A percentile compares a stretch with the other conserved stretches of the same genome.
Conservation (phyloP, 1,140 invertebrate genomes). For the Lycorma delicatula region DNA sequence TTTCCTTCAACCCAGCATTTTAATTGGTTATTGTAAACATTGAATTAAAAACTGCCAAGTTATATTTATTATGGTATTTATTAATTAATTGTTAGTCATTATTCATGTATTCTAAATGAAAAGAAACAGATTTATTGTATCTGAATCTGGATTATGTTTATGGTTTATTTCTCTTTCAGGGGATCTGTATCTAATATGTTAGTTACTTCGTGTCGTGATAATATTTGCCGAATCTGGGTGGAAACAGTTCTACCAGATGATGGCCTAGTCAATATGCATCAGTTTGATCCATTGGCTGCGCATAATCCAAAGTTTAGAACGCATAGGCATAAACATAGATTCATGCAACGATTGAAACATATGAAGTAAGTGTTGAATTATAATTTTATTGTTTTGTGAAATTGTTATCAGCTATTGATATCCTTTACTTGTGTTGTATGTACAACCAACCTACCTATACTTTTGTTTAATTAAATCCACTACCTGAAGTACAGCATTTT, state of each 20-base stretch:
- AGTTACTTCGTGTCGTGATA: conserved; percentile 95
- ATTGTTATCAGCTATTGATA: too few relatives aligned
- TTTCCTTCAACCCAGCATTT: too few relatives aligned
- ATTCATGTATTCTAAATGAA: background rate
- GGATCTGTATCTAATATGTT: conserved; percentile 95
- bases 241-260: conserved; percentile 95
- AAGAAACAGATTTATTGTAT: background rate
- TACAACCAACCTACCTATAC: too few relatives aligned
- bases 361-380: conserved; percentile 67
- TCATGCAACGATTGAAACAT: conserved; percentile 92
- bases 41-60: too few relatives aligned
- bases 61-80: too few relatives aligned
- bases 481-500: too few relatives aligned
- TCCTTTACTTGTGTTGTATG: too few relatives aligned
- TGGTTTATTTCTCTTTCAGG: conserved; percentile 43
- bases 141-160: background rate
- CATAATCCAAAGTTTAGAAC: conserved; percentile 79
- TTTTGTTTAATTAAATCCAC: too few relatives aligned
- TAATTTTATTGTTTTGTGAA: too few relatives aligned
- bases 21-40: too few relatives aligned
- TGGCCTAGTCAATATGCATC: conserved; percentile 78
- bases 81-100: too few relatives aligned
- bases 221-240: conserved; percentile 97
- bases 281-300: conserved; percentile 65
- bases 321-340: conserved; percentile 89